Base-by-base conservation (phyloP, 2,797 vertebrate species). In the Trachops cirrhosus region DNA sequence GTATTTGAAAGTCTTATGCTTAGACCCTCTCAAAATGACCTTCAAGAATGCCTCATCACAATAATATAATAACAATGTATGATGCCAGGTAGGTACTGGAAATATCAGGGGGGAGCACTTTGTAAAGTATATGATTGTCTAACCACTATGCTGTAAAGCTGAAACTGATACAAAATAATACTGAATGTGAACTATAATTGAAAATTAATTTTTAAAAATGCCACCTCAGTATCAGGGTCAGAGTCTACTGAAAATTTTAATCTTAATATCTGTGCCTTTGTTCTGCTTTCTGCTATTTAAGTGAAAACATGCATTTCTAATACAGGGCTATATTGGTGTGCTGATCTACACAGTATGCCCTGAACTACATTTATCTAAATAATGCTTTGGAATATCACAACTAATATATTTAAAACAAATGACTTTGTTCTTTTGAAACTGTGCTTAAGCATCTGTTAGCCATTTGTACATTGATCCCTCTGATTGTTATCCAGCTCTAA, bases 331-430 rank as follows among this genome's bases (percentile, higher is more conserved):
- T 96, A 93, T 22, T 90, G 88, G 87, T 97, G 78, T 87, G n/a
- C 48, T 46, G 44, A 78, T n/a, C n/a, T 50, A 78, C 6, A 78
- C 39, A 88, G 37, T 62, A 48, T 90, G 9, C 68, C 48, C 14
- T 54, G 29, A 84, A 50, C 74, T 83, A 89, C 71, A 92, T 94
- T 96, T 96, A 82, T 85, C 82, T 90, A 74, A 93, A 77, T 97
- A 34, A 0, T 71, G 71, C 34, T 97, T 92, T 73, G 21, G 11
- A 11, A 77, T 94, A 96, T 64, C 88, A 97, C 73, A 97, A 96
- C 70, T 87, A 95, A 97, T 98, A 96, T 96, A 97, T 97, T 98
- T 94, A 87, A 96, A 98, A 96, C 91, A 97, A 98, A 97, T 95
- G 86, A 90, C 10, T 94, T 77, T 97, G 84, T 93, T 52, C 67